Conservation (phyloP, 2,113 vertebrate genomes). For the Channa maculata region DNA sequence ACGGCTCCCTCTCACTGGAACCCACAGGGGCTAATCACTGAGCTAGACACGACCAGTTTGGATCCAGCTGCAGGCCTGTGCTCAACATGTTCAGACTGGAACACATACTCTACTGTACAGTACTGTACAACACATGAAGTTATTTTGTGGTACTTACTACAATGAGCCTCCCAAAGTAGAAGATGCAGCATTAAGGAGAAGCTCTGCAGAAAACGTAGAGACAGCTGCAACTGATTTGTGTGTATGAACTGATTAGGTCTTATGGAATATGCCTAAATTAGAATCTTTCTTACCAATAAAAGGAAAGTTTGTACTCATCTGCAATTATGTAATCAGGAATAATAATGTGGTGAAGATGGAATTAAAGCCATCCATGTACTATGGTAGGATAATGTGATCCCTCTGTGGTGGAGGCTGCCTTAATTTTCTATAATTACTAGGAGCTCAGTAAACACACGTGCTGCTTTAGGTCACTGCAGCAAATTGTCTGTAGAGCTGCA, state of each 20-base stretch:
- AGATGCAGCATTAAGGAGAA: background rate
- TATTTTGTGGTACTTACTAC: background rate
- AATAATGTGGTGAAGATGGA: constrained; percentile 13
- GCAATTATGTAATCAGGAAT: constrained; percentile 18
- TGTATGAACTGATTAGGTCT: background rate
- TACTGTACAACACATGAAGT: background rate
- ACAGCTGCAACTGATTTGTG: background rate
- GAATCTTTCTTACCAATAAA: constrained; percentile 9
- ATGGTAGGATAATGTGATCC: constrained; percentile 19
- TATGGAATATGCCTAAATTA: constrained; percentile 22
- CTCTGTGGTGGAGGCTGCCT: background rate
- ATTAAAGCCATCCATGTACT: background rate
- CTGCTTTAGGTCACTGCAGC: background rate
- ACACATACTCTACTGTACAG: background rate
- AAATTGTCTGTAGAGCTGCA: background rate
- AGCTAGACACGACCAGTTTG: background rate
- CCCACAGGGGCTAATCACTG: constrained; percentile 8
- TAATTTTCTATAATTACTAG: constrained; percentile 21
- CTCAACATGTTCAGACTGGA: constrained; percentile 5
- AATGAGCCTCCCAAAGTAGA: background rate
- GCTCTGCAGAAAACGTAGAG: background rate
- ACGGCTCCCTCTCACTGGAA: constrained; percentile 22
- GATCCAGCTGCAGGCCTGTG: constrained; percentile 1
- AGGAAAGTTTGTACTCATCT: constrained; percentile 25
- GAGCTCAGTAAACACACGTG: background rate